Conservation (phyloP, 2,888 invertebrate genomes). For the Plagiodera versicolora region DNA sequence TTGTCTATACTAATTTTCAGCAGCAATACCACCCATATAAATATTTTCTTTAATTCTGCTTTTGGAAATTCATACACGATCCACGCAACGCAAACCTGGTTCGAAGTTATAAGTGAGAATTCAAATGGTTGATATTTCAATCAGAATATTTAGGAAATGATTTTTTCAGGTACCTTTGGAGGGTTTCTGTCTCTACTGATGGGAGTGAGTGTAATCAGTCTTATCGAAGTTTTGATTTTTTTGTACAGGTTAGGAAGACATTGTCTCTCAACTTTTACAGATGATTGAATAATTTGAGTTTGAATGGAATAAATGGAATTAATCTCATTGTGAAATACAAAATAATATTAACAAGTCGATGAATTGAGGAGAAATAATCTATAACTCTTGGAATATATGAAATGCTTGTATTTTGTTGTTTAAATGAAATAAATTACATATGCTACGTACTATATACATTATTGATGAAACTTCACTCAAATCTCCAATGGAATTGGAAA, state of each 20-base stretch:
- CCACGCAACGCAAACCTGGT: conserved; percentile 55
- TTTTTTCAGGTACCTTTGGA: conserved; percentile 67
- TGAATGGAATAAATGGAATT: no score
- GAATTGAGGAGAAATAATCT: no score
- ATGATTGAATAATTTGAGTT: no score
- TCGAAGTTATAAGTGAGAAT: conserved; percentile 65
- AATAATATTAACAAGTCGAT: no score
- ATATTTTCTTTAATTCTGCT: conserved; percentile 27
- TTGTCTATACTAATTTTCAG: conserved; percentile 19
- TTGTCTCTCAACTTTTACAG: neutral
- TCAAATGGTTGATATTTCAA: neutral
- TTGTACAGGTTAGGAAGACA: conserved; percentile 10
- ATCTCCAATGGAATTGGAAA: no score
- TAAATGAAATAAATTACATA: no score
- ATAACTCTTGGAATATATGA: no score
- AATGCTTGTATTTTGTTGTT: no score
- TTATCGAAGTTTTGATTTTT: conserved; percentile 31
- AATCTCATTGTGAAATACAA: no score
- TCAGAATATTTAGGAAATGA: no score
- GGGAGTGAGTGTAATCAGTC: conserved; percentile 64
- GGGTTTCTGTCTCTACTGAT: conserved; percentile 66
- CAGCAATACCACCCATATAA: conserved; percentile 27
- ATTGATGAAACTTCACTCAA: no score
- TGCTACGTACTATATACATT: no score
- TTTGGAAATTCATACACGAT: conserved; percentile 30